Base-by-base conservation (phyloP, 2,113 vertebrate species). In the Pedionomus torquatus region DNA sequence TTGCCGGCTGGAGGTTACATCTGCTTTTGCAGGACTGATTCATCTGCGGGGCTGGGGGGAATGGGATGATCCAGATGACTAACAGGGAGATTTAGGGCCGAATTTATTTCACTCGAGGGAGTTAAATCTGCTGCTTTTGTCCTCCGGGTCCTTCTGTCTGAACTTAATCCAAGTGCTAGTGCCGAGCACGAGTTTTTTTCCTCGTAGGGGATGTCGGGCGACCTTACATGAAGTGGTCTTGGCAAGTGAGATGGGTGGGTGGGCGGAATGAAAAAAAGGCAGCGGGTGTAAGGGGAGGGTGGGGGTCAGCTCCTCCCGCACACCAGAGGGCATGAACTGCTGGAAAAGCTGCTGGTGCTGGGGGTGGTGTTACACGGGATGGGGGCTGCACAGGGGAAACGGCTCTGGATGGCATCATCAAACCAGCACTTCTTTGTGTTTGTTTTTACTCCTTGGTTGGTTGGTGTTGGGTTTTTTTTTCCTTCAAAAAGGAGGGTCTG, bases 11-110 rank as follows among this genome's bases (percentile, higher is more conserved):
- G 80, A 88, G 83, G 95, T 83, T 48, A 65, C 0, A 0, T 51
- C 76, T 71, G 63, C 64, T 93, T 75, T 60, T 0, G 33, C 13
- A 52, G 49, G 68, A 78, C 52, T 30, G 87, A 78, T 83, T 96
- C 28, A 63, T 70, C 88, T 89, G 39, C 76, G 84, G 76, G 37
- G 54, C 74, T 87, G 58, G 85, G 51, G 77, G 68, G 64, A 94
- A 69, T 26, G 41, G 75, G 41, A 79, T 95, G 78, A 95, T 96
- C 78, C 82, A 74, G 44, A 49, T 70, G 91, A 85, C 84, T 91
- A 76, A 65, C 39, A 93, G 52, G 33, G 54, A 88, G 95, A 64
- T 76, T 86, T 78, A 87, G 79, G 14, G 43, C 51, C 9, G 33
- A 44, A 86, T 86, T 81, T 78, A 71, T 95, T 93, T 80, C 93